Evolutionary conservation across 2,888 invertebrate species (phyloP).

Genomic region (Coelinius sp.): DNA sequence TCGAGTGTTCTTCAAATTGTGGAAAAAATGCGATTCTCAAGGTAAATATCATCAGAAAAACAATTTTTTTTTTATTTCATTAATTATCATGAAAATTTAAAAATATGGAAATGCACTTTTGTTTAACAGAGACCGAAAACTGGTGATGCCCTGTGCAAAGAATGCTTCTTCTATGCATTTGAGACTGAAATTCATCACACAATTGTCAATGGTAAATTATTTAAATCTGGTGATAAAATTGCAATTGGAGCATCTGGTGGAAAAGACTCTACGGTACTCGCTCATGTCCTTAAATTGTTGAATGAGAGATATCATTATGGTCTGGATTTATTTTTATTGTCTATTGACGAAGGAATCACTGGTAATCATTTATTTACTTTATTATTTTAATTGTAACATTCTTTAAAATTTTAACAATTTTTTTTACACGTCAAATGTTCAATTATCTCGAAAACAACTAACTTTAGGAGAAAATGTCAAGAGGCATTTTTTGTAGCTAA

Average conservation of each 20-base stretch:
- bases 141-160: conserved; percentile 91
- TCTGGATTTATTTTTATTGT: conserved; percentile 89
- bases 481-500: not conserved
- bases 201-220: conserved; percentile 85
- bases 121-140: conserved; percentile 87
- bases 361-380: conserved; percentile 66
- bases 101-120: conserved; percentile 48
- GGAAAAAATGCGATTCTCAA: conserved; percentile 83
- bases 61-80: not conserved
- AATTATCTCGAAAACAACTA: too few relatives aligned
- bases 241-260: conserved; percentile 96
- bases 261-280: conserved; percentile 98
- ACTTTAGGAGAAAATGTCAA: too few relatives aligned
- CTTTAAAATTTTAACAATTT: not conserved
- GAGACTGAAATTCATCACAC: conserved; percentile 96
- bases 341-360: conserved; percentile 98
- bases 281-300: conserved; percentile 90
- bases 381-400: too few relatives aligned
- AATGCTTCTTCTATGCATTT: conserved; percentile 94
- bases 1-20: conserved; percentile 80
- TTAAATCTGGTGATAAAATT: conserved; percentile 86
- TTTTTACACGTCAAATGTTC: not conserved
- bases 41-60: conserved; percentile 70
- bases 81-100: not conserved
- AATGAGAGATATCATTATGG: conserved; percentile 94